These are phyloP conservation scores for Micromesistius poutassou DNA, from an alignment of 2,797 vertebrate species.

Conservation along the genomic window DNA sequence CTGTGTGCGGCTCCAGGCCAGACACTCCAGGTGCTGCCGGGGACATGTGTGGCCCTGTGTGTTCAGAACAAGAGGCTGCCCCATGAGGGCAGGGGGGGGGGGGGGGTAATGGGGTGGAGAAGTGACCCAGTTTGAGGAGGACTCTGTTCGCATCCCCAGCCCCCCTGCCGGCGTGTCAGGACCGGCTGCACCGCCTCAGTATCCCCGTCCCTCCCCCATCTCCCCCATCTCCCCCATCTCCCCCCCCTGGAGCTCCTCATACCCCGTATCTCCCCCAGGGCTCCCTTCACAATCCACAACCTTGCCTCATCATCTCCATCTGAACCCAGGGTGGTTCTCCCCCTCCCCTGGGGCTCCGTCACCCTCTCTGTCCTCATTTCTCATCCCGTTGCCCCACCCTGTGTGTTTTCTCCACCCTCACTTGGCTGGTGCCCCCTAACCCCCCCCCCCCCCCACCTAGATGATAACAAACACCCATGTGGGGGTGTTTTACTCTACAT, in stretches of 20 bases:
- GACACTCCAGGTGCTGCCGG: conserved; percentile 2
- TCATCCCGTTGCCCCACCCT: neutral
- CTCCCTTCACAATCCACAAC: conserved; percentile 8
- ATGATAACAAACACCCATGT: neutral
- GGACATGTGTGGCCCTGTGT: neutral
- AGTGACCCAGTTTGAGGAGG: conserved; percentile 52
- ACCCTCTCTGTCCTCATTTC: conserved; percentile 13
- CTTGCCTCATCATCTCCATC: neutral
- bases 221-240: neutral
- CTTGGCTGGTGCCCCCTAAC: neutral
- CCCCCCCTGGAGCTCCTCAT: neutral
- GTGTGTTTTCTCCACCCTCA: neutral
- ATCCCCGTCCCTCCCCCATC: conserved; percentile 16
- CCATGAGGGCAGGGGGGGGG: conserved; percentile 9
- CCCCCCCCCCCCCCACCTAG: too few relatives aligned
- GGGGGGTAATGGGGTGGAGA: neutral
- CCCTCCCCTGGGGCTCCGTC: conserved; percentile 27
- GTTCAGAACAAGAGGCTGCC: conserved; percentile 7
- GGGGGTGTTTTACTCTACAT: neutral
- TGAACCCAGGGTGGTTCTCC: neutral
- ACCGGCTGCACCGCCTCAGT: conserved; percentile 56
- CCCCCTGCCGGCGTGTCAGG: conserved; percentile 53
- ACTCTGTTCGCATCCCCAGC: conserved; percentile 21
- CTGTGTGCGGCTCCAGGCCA: neutral
- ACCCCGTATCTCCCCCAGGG: neutral